Percentiles rank a stretch among this genome's conserved stretches.
Conservation (phyloP, 2,797 vertebrate genomes). For the Amblyopsis hoosieri region DNA sequence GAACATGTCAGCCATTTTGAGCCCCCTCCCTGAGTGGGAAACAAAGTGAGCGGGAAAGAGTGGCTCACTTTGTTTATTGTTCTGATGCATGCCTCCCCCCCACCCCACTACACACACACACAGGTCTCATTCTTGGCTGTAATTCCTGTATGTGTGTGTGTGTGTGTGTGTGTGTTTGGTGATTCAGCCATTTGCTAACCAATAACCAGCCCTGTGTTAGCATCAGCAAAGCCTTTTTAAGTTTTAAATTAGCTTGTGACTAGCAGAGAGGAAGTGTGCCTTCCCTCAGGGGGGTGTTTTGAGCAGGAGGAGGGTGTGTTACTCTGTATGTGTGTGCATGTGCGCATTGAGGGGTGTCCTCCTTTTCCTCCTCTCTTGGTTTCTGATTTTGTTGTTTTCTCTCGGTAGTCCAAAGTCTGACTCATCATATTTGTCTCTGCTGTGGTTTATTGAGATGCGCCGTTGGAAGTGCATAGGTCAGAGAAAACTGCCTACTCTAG, state of each 20-base stretch:
- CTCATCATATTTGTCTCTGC: constrained; percentile 69
- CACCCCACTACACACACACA: too few species aligned
- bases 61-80: too few species aligned
- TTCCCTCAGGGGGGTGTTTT: constrained; percentile 29
- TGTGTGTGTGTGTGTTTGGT: constrained; percentile 22
- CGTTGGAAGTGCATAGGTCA: constrained; percentile 72
- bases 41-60: too few species aligned
- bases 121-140: constrained; percentile 1
- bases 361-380: constrained; percentile 28
- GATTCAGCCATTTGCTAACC: constrained; percentile 30
- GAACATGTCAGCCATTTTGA: constrained; percentile 17
- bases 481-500: constrained; percentile 71
- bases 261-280: constrained; percentile 38
- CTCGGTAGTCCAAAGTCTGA: constrained; percentile 59
- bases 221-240: constrained; percentile 18
- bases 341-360: constrained; percentile 18
- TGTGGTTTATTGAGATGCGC: constrained; percentile 71
- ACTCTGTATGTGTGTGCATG: constrained; percentile 31
- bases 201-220: constrained; percentile 36
- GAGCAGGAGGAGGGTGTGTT: constrained; percentile 75
- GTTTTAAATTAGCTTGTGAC: constrained; percentile 46
- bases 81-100: too few species aligned
- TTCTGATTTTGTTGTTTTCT: constrained; percentile 63
- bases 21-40: too few species aligned
- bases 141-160: constrained; percentile 32